Evolutionary conservation across 2,888 invertebrate species (phyloP), one percentile per base, ranked within the genome.

Genomic region (Sinohyriopsis cumingii): DNA sequence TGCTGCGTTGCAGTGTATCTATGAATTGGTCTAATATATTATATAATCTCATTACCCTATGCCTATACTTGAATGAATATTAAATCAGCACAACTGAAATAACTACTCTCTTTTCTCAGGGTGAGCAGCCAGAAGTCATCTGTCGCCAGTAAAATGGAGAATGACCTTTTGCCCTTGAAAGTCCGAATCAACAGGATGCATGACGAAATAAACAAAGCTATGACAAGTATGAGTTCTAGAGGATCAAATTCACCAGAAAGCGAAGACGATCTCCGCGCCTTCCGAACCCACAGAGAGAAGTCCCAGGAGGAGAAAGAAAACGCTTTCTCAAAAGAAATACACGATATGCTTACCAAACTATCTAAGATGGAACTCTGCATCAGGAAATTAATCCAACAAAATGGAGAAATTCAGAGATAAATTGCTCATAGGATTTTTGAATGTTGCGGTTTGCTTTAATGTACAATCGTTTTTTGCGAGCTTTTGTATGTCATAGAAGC

Each of bases 111-210:
- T 67, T n/a, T 33, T 68, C 68, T 59, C 72, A 77, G 77, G 33
- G 56, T 77, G 45, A 77, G 75, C 18, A 77, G 64, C 24, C 75
- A 77, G 56, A 64, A 75, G 65, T 75, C 77, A 15, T 56, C 59
- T 22, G 69, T 71, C 24, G 59, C 75, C 1, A 75, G 73, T 66
- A 75, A 73, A 67, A 77, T 77, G 77, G 77, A 77, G 61, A 77
- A 79, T 57, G 79, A 81, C 60, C 70, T 81, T 63, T 67, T 76
- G n/a, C 78, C 79, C 15, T 60, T 81, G 6, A 79, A 76, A 74
- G 69, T 72, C 55, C 73, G 78, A 22, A 77, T 81, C 22, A 81
- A 78, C 63, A 76, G 77, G 60, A 68, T 81, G 20, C 77, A 81
- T 59, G 78, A 77, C 56, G 79, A 79, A 28, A 77, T 81, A 9